Evolutionary conservation across 2,888 invertebrate species (phyloP).

Genomic region (Cantharis lateralis): DNA sequence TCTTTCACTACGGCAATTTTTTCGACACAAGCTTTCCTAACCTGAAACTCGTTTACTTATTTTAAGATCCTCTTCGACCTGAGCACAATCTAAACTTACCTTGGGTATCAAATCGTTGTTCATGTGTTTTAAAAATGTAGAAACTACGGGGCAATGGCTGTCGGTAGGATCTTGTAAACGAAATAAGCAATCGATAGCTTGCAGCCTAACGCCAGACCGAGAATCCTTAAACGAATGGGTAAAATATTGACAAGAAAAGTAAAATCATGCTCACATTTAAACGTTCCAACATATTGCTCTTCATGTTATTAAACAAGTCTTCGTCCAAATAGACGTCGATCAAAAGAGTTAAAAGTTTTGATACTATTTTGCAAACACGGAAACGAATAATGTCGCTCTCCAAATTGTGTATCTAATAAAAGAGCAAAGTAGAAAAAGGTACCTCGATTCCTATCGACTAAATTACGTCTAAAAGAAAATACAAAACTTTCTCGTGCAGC

Average conservation of each 20-base stretch:
- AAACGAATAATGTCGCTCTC: neutral
- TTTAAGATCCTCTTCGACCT: too few relatives aligned
- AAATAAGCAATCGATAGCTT: neutral
- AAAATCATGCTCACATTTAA: neutral
- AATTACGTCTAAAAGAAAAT: neutral
- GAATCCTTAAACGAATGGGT: neutral
- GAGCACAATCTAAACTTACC: too few relatives aligned
- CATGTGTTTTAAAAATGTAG: neutral
- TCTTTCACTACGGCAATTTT: neutral
- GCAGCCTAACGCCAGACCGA: neutral
- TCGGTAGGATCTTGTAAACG: neutral
- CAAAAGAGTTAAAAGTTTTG: neutral
- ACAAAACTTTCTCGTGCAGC: neutral
- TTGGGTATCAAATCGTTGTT: neutral
- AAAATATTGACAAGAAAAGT: neutral
- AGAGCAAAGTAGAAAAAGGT: neutral
- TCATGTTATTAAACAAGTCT: neutral
- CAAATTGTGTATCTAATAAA: neutral
- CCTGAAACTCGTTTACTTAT: too few relatives aligned
- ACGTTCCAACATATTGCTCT: neutral
- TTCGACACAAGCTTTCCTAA: neutral
- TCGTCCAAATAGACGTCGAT: neutral
- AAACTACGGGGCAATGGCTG: neutral
- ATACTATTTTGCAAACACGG: neutral
- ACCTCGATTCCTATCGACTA: neutral